phyloP scores from a whole-genome alignment of 2,888 invertebrate genomes.

The Chrysolina oricalcia region DNA sequence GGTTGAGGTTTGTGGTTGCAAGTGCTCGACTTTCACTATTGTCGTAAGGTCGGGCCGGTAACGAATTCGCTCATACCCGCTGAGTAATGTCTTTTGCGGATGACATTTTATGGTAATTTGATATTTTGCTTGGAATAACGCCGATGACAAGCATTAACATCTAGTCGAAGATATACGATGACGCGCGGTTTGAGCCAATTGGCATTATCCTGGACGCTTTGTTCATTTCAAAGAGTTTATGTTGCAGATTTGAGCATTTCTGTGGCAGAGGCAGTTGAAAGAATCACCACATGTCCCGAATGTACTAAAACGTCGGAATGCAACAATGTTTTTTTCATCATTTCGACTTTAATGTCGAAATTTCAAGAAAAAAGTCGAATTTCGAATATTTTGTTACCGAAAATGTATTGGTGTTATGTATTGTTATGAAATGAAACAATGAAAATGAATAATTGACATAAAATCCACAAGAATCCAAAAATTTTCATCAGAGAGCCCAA shows the following conservation, averaged over 20 bases:
- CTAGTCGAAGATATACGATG: conserved; percentile 37
- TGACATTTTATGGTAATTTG: conserved; percentile 57
- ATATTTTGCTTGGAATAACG: conserved; percentile 53
- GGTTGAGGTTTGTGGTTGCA: conserved; percentile 58
- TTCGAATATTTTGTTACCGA: no score
- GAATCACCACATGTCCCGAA: background rate
- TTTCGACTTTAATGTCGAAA: no score
- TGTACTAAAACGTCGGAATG: no score
- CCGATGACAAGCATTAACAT: conserved; percentile 48
- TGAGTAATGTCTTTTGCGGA: conserved; percentile 55
- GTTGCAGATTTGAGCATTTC: background rate
- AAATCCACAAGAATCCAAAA: no score
- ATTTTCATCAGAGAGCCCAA: no score
- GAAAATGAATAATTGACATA: no score
- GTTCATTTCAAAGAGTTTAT: background rate
- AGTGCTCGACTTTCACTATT: conserved; percentile 65
- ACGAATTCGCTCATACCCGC: conserved; percentile 59
- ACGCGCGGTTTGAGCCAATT: conserved; percentile 25
- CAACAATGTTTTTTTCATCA: no score
- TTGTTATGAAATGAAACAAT: no score
- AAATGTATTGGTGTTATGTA: no score
- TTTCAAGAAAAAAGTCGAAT: no score
- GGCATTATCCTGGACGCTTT: background rate
- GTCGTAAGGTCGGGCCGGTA: conserved; percentile 58
- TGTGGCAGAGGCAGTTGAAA: background rate